Base-by-base conservation (phyloP, 2,888 invertebrate species). In the Sphaerophoria rueppellii region DNA sequence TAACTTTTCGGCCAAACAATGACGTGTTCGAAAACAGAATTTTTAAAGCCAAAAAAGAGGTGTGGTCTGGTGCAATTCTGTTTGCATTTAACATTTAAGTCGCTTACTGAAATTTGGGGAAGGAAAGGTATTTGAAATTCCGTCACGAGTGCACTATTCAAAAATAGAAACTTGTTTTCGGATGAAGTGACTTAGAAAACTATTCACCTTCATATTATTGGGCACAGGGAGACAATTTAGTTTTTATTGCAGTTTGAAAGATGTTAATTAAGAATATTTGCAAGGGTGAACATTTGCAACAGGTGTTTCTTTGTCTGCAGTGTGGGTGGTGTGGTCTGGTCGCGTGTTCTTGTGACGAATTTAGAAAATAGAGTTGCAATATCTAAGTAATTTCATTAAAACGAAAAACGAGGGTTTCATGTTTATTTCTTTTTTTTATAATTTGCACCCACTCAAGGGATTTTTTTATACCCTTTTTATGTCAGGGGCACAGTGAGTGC, bases 181-280 rank as follows among this genome's bases (percentile, higher is more conserved):
- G 32, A 58, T 58, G 58, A 16, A 58, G 2, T 60, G 43, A 24
- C 60, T 43, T 60, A 60, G 60, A 60, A 60, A 60, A 60, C 60
- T 43, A 43, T 60, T 60, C 60, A 60, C 40, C 60, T 60, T 60
- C 60, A 43, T 60, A 40, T 16, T 4, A 35, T 57, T 6, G n/a
- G 57, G 54, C 2, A 1, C 9, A 11, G 16, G 0, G 7, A 6
- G 11, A 60, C 24, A 60, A 43, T 43, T 40, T 40, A 58, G 9
- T 6, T 24, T 52, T 9, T 24, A 24, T 60, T 60, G 24, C 43
- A 60, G 43, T 24, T 24, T 24, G 24, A 24, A 60, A 60, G 12
- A 58, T 4, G 5, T 58, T 35, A 4, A 37, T 16, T 9, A 0
- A 58, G 14, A 16, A 11, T 43, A 14, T 12, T 58, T 57, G 14